Conservation (phyloP, 2,113 vertebrate species). For the Trichechus manatus region DNA sequence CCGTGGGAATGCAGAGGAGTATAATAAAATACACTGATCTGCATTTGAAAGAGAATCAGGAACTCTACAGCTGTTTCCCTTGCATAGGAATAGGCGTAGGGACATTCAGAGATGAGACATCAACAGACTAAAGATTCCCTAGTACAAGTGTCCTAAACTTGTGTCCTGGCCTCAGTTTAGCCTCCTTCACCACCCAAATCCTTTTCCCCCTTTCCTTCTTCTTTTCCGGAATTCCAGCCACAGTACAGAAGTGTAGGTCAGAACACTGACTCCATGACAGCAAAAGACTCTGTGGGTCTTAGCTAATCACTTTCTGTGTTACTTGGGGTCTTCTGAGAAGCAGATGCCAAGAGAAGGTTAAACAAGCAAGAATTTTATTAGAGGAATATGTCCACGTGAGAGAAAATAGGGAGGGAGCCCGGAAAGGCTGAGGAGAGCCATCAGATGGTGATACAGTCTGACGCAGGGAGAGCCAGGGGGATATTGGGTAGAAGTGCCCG, state of each 20-base stretch:
- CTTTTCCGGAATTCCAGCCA: background rate
- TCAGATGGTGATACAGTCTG: background rate
- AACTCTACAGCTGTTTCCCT: conserved; percentile 8
- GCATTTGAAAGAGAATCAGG: conserved; percentile 44
- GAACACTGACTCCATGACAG: background rate
- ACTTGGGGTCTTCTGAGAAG: background rate
- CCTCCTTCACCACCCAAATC: background rate
- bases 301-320: background rate
- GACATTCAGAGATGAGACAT: background rate
- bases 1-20: conserved; percentile 1
- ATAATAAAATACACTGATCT: conserved; percentile 25
- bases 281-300: background rate
- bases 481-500: background rate
- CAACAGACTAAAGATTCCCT: background rate
- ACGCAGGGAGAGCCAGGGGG: background rate
- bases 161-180: background rate
- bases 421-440: background rate
- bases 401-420: background rate
- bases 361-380: background rate
- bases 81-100: background rate
- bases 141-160: background rate
- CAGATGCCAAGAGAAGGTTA: background rate
- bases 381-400: background rate
- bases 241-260: background rate
- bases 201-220: background rate